Evolutionary conservation across 35 echinoderm and acorn worm genomes (phyloP).

Genomic region (Acanthaster planci): DNA sequence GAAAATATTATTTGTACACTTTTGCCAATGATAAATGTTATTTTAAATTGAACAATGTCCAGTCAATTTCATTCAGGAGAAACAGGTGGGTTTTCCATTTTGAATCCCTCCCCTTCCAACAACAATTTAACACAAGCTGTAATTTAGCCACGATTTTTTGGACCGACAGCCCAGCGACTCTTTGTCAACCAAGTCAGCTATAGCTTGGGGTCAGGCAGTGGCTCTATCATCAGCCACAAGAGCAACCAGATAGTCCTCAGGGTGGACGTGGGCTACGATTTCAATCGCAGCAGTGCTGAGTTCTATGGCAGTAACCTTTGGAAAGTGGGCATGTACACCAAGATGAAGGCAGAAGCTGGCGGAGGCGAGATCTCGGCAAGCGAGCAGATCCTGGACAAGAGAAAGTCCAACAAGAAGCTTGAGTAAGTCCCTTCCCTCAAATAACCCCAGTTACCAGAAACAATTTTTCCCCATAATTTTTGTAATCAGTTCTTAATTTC

Average conservation of each 20-base stretch:
- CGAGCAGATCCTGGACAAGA: constrained; percentile 1
- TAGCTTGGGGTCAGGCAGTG: neutral
- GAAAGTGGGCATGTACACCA: constrained; percentile 4
- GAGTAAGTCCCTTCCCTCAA: neutral
- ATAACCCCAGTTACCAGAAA: too few species aligned
- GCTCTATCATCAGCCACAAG: neutral
- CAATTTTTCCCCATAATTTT: too few species aligned
- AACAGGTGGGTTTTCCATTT: too few species aligned
- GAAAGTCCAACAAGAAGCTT: constrained; percentile 1
- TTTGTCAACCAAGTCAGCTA: neutral
- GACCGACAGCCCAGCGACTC: neutral
- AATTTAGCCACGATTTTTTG: neutral
- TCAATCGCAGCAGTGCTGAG: neutral
- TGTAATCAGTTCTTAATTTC: too few species aligned
- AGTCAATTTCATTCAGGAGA: too few species aligned
- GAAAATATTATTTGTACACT: too few species aligned
- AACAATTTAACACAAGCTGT: too few species aligned
- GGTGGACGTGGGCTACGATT: neutral
- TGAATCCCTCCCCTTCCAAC: too few species aligned
- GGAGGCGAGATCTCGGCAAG: neutral
- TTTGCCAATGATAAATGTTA: too few species aligned
- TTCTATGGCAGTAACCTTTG: neutral
- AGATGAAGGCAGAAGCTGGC: neutral
- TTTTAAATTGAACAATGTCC: too few species aligned
- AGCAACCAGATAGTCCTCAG: neutral